phyloP scores from a whole-genome alignment of 2,888 invertebrate species.

The Colostygia pectinataria region DNA sequence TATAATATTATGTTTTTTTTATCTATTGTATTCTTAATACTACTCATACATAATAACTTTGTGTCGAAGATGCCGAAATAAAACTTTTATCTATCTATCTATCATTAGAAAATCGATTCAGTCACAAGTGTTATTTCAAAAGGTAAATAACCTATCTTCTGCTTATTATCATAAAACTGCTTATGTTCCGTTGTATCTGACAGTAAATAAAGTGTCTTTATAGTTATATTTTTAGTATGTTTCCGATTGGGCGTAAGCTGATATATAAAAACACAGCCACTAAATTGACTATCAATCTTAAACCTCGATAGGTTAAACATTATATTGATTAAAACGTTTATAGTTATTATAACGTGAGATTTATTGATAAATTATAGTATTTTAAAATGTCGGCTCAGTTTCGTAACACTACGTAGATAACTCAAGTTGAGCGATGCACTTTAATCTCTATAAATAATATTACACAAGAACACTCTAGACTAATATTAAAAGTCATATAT shows the following conservation, averaged over 20 bases:
- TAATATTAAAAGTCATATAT: neutral
- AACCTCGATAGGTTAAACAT: slow-evolving; percentile 19
- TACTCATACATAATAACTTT: no score
- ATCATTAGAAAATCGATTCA: no score
- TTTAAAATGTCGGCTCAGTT: slow-evolving; percentile 26
- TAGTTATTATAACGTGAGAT: slow-evolving; percentile 28
- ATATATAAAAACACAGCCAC: slow-evolving; percentile 14
- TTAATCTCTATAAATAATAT: slow-evolving; percentile 36
- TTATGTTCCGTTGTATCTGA: slow-evolving; percentile 1
- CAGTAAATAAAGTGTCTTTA: slow-evolving; percentile 2
- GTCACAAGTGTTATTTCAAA: neutral
- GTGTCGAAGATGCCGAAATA: no score
- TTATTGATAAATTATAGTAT: slow-evolving; percentile 30
- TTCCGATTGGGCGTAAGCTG: slow-evolving; percentile 17
- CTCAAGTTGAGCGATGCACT: slow-evolving; percentile 29
- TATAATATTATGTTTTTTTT: no score
- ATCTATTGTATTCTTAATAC: no score
- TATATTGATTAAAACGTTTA: slow-evolving; percentile 28
- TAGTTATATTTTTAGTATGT: slow-evolving; percentile 3
- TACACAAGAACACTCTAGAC: slow-evolving; percentile 10
- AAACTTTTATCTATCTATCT: no score
- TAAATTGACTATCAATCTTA: slow-evolving; percentile 29
- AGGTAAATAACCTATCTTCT: neutral
- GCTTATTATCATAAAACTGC: neutral
- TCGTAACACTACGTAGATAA: slow-evolving; percentile 28